Base-by-base conservation (phyloP, 2,113 vertebrate species). In the Cyanoramphus novaezelandiae region DNA sequence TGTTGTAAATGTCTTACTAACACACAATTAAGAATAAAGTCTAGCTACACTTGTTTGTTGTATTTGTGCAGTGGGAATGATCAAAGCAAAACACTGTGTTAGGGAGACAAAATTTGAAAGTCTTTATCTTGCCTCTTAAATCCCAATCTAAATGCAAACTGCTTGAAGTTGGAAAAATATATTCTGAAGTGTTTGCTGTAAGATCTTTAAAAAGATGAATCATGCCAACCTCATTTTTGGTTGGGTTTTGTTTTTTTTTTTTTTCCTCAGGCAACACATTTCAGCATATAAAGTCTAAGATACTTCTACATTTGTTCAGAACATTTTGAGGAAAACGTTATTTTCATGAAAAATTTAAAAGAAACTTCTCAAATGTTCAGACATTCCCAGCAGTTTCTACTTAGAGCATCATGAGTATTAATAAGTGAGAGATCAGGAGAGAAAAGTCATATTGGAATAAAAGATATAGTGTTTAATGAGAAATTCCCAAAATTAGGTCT, bases 401-500 rank as follows among this genome's bases (percentile, higher is more conserved):
- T 55, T 44, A 24, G 23, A 65, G n/a, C 20, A n/a, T 44, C 11
- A 7, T 33, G 17, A 69, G 6, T 24, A 10, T 52, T 74, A 44
- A 70, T 7, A 77, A 77, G 20, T 20, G n/a, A 79, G 17, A 0
- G 0, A 86, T 60, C n/a, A 63, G n/a, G 23, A 82, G 25, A 75
- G 11, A 60, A 43, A 78, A 79, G 31, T 39, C 39, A 77, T 7
- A 77, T 4, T 62, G 17, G 74, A 89, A 72, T 27, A 64, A 86
- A 63, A 70, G 8, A 62, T n/a, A 49, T 9, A n/a, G 8, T 17
- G 44, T 75, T 68, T 63, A 75, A 81, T 23, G 28, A 85, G 35
- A 80, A 57, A 46, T 75, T 69, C 39, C 52, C 13, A 1, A 53
- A 43, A 49, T 49, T 2, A 79, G 21, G 11, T 49, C 31, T n/a